A percentile compares a stretch with the other conserved stretches of the same genome.
These are phyloP conservation scores for Drosophila elegans DNA, from an alignment of 1,140 invertebrate species.

Conservation along the genomic window DNA sequence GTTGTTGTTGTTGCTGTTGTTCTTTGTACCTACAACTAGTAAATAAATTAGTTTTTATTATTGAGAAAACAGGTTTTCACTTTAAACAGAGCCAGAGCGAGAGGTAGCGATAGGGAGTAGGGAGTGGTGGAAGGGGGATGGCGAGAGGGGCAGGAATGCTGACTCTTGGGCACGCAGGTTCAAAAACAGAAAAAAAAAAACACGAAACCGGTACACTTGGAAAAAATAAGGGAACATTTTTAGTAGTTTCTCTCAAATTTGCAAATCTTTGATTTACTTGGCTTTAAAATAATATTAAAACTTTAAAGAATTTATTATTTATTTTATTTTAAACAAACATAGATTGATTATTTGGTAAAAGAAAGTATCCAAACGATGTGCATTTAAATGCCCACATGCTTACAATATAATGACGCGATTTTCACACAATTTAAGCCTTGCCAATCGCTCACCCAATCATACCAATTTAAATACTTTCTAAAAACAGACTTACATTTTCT, in stretches of 20 bases:
- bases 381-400: neutral
- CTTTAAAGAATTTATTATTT: too few species aligned
- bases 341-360: too few species aligned
- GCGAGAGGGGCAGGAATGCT: slow-evolving; percentile 14
- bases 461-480: too few species aligned
- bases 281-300: neutral
- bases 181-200: slow-evolving; percentile 14
- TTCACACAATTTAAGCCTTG: too few species aligned
- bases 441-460: too few species aligned
- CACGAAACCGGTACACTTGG: slow-evolving; percentile 4
- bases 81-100: slow-evolving; percentile 29
- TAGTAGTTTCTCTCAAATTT: too few species aligned
- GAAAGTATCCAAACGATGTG: too few species aligned
- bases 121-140: neutral
- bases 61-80: slow-evolving; percentile 73
- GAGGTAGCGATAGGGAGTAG: slow-evolving; percentile 4
- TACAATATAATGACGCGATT: too few species aligned
- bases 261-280: too few species aligned
- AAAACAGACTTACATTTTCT: neutral
- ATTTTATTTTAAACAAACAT: too few species aligned
- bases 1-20: slow-evolving; percentile 44
- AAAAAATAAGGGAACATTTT: neutral
- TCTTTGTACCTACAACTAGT: slow-evolving; percentile 78
- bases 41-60: slow-evolving; percentile 83
- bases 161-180: slow-evolving; percentile 61